phyloP scores from a whole-genome alignment of 2,888 invertebrate species.

The Sceliomorpha sp. region DNA sequence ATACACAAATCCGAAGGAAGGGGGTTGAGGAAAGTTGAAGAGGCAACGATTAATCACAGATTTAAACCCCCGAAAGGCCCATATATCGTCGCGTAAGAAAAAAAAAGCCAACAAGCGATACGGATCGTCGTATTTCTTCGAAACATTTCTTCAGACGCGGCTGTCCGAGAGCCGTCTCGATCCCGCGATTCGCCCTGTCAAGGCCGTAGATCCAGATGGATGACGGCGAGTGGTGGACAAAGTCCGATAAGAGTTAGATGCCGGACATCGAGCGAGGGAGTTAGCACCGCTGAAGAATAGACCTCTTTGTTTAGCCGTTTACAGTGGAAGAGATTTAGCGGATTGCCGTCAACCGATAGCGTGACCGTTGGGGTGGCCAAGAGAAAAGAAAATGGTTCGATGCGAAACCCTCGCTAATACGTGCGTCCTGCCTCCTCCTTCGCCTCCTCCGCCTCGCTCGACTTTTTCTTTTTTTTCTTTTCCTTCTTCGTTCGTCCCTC shows the following conservation, averaged over 20 bases:
- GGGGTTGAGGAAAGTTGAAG: no score
- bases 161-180: conserved; percentile 35
- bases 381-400: conserved; percentile 43
- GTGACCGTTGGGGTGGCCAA: conserved; percentile 55
- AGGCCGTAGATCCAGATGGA: conserved; percentile 75
- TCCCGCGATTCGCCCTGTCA: conserved; percentile 51
- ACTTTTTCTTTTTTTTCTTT: conserved; percentile 50
- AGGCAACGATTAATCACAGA: no score
- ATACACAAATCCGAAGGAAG: no score
- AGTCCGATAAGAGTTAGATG: conserved; percentile 72
- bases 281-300: conserved; percentile 73
- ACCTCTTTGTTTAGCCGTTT: conserved; percentile 81
- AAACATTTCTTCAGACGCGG: conserved; percentile 8
- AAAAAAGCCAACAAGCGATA: no score
- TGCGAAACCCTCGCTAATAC: conserved; percentile 69
- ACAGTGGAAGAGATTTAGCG: conserved; percentile 79
- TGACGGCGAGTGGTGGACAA: conserved; percentile 77
- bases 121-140: conserved; percentile 19
- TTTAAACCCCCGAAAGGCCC: no score
- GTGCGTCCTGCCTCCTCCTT: conserved; percentile 60
- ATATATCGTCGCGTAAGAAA: no score
- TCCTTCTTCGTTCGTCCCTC: conserved; percentile 29
- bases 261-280: conserved; percentile 57
- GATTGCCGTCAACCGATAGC: conserved; percentile 77
- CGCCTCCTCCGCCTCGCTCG: conserved; percentile 41